These are phyloP conservation scores for Agrypnia vestita DNA, from an alignment of 1,140 invertebrate genomes.

Conservation along the genomic window DNA sequence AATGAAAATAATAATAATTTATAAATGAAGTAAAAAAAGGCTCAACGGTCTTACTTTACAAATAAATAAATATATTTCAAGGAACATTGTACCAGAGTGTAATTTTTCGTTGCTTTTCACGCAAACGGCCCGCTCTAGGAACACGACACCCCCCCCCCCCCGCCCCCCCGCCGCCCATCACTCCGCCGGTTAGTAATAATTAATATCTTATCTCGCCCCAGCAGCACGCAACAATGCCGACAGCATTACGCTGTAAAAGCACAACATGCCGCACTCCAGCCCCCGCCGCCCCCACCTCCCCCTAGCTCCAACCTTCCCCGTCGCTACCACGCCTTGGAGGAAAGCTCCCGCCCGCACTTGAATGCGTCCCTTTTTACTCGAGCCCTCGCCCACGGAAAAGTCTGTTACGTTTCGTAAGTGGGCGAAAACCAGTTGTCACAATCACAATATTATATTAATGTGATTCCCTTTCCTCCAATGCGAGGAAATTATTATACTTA, in stretches of 20 bases:
- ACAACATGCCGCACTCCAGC: slow-evolving; percentile 49
- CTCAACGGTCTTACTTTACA: too few species aligned
- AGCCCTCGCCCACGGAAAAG: not conserved
- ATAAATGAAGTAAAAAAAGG: too few species aligned
- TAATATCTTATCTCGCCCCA: slow-evolving; percentile 59
- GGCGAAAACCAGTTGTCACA: not conserved
- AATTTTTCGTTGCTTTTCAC: not conserved
- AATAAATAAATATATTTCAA: not conserved
- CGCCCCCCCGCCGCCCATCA: not conserved
- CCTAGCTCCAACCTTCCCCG: not conserved
- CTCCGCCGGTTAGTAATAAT: slow-evolving; percentile 56
- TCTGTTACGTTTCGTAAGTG: not conserved
- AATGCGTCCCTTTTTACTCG: slow-evolving; percentile 9
- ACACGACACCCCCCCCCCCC: not conserved
- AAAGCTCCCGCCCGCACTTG: slow-evolving; percentile 20
- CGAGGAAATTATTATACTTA: too few species aligned
- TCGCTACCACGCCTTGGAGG: not conserved
- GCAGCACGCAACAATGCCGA: slow-evolving; percentile 54
- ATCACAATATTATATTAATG: too few species aligned
- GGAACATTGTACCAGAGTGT: not conserved
- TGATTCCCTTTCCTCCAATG: too few species aligned
- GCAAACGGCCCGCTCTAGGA: not conserved
- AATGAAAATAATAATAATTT: too few species aligned
- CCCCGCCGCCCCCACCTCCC: slow-evolving; percentile 24
- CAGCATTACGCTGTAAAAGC: slow-evolving; percentile 56